These are phyloP conservation scores for Phymanthus crucifer DNA, from an alignment of 92 coral and sea anemone species.

Conservation along the genomic window DNA sequence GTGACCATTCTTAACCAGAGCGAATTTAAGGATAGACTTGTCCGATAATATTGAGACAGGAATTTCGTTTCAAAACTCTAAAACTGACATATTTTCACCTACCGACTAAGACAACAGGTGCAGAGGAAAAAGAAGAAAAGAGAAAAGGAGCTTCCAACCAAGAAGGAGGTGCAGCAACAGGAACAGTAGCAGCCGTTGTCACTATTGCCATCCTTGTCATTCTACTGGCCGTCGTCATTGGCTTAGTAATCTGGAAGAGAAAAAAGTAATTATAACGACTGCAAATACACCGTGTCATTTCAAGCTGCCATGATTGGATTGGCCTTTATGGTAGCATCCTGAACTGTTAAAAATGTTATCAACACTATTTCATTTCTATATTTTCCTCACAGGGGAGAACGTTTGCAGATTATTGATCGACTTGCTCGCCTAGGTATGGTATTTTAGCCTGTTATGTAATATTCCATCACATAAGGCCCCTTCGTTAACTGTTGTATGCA, in stretches of 20 bases:
- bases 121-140: not conserved
- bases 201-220: not conserved
- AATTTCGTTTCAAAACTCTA: not conserved
- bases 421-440: not conserved
- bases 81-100: not conserved
- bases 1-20: not conserved
- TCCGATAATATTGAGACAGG: not conserved
- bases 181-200: conserved; percentile 7
- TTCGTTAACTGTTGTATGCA: not conserved
- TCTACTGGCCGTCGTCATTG: not conserved
- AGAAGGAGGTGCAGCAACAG: not conserved
- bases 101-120: conserved; percentile 2
- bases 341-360: not conserved
- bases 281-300: too few relatives aligned
- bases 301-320: not conserved
- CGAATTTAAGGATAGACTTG: not conserved
- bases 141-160: not conserved
- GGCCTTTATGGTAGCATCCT: not conserved
- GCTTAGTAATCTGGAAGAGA: conserved; percentile 24
- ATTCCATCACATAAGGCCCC: not conserved
- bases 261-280: conserved; percentile 8
- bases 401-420: conserved; percentile 6
- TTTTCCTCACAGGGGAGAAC: not conserved
- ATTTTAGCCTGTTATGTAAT: not conserved
- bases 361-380: not conserved